Evolutionary conservation across 2,113 vertebrate genomes (phyloP).

Genomic region (Spheniscus mendiculus): DNA sequence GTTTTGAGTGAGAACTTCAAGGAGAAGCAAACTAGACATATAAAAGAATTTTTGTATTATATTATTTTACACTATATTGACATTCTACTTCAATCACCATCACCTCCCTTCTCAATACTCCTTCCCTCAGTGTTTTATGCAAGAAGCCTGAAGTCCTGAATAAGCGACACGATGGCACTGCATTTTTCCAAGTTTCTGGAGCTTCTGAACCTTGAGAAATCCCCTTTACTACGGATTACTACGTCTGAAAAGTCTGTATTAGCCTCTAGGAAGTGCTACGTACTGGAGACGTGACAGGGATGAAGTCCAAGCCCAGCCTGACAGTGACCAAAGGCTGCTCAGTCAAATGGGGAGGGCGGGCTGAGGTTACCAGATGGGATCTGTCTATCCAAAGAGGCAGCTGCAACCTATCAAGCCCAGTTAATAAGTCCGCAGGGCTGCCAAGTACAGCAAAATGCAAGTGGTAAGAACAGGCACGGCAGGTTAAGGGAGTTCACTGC

Average conservation of each 20-base stretch:
- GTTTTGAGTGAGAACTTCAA: not conserved
- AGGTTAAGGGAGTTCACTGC: not conserved
- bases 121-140: not conserved
- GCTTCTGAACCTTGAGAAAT: not conserved
- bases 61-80: not conserved
- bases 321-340: not conserved
- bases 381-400: not conserved
- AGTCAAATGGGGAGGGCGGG: not conserved
- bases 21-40: not conserved
- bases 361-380: not conserved
- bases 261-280: not conserved
- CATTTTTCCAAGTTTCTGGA: not conserved
- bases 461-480: not conserved
- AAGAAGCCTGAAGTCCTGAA: not conserved
- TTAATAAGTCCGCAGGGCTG: not conserved
- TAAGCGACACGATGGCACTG: fast-evolving
- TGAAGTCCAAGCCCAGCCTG: not conserved
- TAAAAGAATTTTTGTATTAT: fast-evolving
- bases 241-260: fast-evolving
- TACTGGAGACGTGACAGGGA: not conserved
- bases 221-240: not conserved
- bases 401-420: not conserved
- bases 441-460: not conserved
- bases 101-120: not conserved
- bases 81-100: not conserved